Conservation (phyloP, 2,113 vertebrate genomes). For the Atlantisia rogersi region DNA sequence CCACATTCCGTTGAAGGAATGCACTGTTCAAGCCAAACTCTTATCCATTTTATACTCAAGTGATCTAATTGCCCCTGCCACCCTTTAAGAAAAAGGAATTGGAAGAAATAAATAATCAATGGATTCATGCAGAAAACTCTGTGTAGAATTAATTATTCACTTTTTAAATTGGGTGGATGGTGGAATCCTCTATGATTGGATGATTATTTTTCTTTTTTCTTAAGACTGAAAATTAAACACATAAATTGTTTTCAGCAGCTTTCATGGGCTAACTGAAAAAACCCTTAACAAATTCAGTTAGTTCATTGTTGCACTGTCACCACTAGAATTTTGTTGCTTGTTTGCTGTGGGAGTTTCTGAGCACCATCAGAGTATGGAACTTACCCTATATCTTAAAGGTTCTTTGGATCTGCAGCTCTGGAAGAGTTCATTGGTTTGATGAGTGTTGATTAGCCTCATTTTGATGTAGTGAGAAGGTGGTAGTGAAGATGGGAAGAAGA, state of each 20-base stretch:
- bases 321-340: background rate
- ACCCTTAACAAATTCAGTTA: background rate
- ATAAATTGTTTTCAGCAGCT: background rate
- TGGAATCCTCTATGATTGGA: background rate
- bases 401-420: background rate
- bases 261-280: background rate
- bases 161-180: background rate
- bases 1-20: conserved; percentile 41
- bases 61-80: background rate
- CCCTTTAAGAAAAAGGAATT: background rate
- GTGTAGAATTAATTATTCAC: background rate
- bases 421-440: background rate
- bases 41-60: conserved; percentile 6
- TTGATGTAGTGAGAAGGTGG: background rate
- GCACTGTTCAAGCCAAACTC: background rate
- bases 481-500: background rate
- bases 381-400: background rate
- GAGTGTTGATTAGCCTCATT: background rate
- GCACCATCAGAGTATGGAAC: background rate
- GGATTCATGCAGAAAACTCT: background rate
- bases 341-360: background rate
- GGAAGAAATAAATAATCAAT: background rate
- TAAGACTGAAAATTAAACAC: background rate
- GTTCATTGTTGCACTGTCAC: background rate
- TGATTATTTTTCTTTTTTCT: background rate